A percentile compares a stretch with the other conserved stretches of the same genome.
Evolutionary conservation across 2,113 vertebrate species (phyloP).

Genomic region (Lasiurus cinereus): DNA sequence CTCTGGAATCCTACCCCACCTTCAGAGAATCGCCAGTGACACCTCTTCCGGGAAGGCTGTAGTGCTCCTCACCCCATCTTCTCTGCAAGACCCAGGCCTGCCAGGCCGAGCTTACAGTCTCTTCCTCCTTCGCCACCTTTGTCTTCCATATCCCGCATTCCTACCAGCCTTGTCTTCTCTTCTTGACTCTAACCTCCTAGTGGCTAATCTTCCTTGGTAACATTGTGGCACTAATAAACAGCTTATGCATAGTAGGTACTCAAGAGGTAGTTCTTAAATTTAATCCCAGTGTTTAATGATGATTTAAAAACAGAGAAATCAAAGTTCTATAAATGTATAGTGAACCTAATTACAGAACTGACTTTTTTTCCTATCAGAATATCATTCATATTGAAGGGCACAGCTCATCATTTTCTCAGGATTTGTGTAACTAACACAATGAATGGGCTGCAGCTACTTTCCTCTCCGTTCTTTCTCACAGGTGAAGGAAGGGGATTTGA

Average conservation of each 20-base stretch:
- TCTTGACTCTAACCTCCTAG: not conserved
- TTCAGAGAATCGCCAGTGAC: not conserved
- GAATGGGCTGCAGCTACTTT: not conserved
- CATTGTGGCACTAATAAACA: not conserved
- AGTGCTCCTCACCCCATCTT: not conserved
- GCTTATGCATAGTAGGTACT: not conserved
- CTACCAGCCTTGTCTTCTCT: not conserved
- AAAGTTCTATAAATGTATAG: not conserved
- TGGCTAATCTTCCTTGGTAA: not conserved
- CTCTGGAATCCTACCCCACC: not conserved
- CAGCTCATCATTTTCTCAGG: not conserved
- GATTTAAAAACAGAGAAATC: not conserved
- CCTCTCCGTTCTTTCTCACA: slow-evolving; percentile 76
- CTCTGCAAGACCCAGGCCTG: not conserved
- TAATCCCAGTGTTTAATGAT: not conserved
- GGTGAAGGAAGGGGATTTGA: slow-evolving; percentile 96
- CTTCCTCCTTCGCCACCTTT: not conserved
- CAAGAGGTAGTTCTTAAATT: not conserved
- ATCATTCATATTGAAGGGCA: not conserved
- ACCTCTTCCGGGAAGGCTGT: not conserved
- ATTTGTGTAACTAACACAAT: not conserved
- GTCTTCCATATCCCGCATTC: not conserved
- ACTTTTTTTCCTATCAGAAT: not conserved
- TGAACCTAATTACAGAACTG: not conserved
- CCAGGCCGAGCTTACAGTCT: not conserved